Percentiles rank a stretch among this genome's conserved stretches.
Conservation (phyloP, 2,888 invertebrate species). For the Nymphalis urticae region DNA sequence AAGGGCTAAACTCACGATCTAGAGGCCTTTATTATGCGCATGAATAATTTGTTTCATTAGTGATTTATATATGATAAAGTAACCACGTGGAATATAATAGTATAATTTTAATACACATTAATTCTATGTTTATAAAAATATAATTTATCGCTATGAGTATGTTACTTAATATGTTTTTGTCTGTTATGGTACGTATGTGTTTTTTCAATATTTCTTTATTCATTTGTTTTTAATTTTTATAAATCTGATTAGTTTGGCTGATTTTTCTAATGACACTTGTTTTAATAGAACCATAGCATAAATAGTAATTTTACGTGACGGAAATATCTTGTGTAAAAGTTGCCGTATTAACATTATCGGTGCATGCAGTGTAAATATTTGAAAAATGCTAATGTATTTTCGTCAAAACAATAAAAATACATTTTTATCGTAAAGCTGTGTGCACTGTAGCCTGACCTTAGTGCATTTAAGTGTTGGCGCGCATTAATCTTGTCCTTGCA, state of each 20-base stretch:
- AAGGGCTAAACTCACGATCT: constrained; percentile 67
- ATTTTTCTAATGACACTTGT: too few species aligned
- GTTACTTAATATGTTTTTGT: too few species aligned
- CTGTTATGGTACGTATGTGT: too few species aligned
- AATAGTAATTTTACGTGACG: too few species aligned
- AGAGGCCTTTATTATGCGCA: constrained; percentile 74
- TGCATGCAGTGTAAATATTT: constrained; percentile 4
- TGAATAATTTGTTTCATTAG: constrained; percentile 78
- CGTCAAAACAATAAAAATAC: constrained; percentile 43
- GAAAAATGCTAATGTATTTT: constrained; percentile 24
- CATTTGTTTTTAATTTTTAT: too few species aligned
- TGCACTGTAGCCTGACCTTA: constrained; percentile 48
- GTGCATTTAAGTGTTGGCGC: constrained; percentile 52
- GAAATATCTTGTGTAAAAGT: constrained; percentile 9
- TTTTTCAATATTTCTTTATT: too few species aligned
- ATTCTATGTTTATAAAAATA: neutral
- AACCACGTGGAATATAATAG: constrained; percentile 58
- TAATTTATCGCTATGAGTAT: too few species aligned
- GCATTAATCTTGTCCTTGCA: constrained; percentile 67
- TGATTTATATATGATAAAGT: constrained; percentile 76
- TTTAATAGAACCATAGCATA: too few species aligned
- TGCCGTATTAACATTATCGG: constrained; percentile 9
- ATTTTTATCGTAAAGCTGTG: constrained; percentile 42
- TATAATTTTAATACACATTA: constrained; percentile 53
- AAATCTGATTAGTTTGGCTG: too few species aligned